phyloP scores from a whole-genome alignment of 2,113 vertebrate genomes.

The Diglossa brunneiventris region DNA sequence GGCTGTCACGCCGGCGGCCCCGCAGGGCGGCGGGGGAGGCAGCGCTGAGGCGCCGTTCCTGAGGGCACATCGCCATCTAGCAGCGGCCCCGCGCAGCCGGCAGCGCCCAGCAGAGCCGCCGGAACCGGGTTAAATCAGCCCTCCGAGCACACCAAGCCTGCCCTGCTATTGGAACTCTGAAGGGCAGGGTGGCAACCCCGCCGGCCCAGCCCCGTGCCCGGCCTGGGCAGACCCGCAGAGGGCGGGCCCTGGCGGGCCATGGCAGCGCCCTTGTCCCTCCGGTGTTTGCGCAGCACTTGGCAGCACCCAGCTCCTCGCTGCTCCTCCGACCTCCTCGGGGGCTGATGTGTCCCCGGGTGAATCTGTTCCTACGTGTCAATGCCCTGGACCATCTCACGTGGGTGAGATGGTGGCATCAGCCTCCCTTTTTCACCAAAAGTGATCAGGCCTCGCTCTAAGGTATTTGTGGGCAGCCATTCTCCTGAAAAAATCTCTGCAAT shows the following conservation, averaged over 20 bases:
- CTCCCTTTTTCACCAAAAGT: neutral
- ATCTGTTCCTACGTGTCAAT: neutral
- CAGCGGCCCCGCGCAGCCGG: slow-evolving; percentile 8
- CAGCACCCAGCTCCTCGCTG: accelerated
- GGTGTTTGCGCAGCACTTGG: accelerated
- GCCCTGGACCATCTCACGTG: neutral
- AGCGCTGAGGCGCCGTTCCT: neutral
- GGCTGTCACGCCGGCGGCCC: neutral
- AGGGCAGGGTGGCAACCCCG: accelerated
- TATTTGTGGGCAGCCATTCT: neutral
- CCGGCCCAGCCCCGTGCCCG: neutral
- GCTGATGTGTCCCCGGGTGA: neutral
- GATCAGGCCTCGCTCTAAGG: accelerated
- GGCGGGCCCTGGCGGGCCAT: accelerated
- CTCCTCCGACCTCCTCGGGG: neutral
- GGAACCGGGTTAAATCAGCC: accelerated
- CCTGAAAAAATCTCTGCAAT: neutral
- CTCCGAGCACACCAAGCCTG: too few species aligned
- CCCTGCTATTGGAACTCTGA: neutral
- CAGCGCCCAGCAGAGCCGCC: neutral
- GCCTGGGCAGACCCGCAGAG: neutral
- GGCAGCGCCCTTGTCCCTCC: neutral
- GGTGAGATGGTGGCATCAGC: neutral
- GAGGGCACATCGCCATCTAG: slow-evolving; percentile 55
- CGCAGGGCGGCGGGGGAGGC: accelerated